These are phyloP conservation scores for Platysteira castanea DNA, from an alignment of 2,113 vertebrate genomes.

Conservation along the genomic window DNA sequence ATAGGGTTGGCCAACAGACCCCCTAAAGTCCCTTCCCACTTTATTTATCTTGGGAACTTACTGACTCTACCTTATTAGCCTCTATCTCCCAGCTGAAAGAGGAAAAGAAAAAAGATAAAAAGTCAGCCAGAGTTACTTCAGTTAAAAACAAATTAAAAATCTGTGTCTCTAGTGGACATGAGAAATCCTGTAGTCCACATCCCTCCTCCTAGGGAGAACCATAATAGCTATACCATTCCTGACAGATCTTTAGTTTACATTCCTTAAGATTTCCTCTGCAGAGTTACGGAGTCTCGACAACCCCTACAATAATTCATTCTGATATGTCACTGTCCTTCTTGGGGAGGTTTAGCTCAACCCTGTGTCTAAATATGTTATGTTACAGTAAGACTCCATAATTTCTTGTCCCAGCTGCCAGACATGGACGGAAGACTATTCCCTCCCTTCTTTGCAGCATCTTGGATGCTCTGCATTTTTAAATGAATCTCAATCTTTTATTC, in stretches of 20 bases:
- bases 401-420: background rate
- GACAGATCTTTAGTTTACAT: background rate
- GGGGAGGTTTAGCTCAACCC: background rate
- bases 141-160: background rate
- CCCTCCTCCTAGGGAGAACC: background rate
- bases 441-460: background rate
- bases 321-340: background rate
- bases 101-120: accelerated
- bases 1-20: background rate
- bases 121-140: background rate
- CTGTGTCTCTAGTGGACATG: background rate
- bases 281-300: background rate
- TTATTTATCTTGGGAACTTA: background rate
- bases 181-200: background rate
- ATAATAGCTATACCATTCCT: background rate
- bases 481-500: background rate
- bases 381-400: background rate
- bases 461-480: background rate
- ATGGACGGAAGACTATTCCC: background rate
- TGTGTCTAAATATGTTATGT: background rate
- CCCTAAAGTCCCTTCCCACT: background rate
- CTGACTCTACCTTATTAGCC: background rate
- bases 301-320: background rate
- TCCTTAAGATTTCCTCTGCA: background rate
- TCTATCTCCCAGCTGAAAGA: background rate